Conservation (phyloP, 2,888 invertebrate genomes). For the Hypselothyrea guttata region DNA sequence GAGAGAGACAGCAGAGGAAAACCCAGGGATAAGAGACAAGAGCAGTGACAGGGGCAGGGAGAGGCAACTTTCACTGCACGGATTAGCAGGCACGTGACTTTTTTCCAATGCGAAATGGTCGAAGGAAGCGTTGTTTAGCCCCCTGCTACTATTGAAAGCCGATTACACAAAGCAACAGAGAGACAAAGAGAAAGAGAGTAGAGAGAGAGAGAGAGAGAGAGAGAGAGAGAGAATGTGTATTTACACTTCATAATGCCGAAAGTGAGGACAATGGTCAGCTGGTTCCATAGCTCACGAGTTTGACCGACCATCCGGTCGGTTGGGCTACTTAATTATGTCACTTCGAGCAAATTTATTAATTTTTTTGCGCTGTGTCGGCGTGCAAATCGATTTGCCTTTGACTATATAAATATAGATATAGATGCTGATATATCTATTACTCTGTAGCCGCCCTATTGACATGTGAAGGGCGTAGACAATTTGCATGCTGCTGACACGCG, state of each 20-base stretch:
- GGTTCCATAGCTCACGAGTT: slow-evolving; percentile 1
- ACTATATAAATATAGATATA: slow-evolving; percentile 37
- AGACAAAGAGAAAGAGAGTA: too few species aligned
- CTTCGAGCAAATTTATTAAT: slow-evolving; percentile 62
- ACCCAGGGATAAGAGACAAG: not conserved
- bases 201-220: too few species aligned
- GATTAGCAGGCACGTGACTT: slow-evolving; percentile 73
- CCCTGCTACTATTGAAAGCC: slow-evolving; percentile 53
- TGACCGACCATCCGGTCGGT: slow-evolving; percentile 19
- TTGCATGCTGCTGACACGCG: slow-evolving; percentile 69
- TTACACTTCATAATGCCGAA: slow-evolving; percentile 69
- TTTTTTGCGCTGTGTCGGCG: slow-evolving; percentile 28
- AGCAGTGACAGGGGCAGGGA: slow-evolving; percentile 20
- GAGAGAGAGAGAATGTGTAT: slow-evolving; percentile 41
- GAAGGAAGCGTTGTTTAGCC: slow-evolving; percentile 46
- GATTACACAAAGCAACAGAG: too few species aligned
- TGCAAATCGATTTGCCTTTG: slow-evolving; percentile 71
- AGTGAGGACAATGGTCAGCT: slow-evolving; percentile 32
- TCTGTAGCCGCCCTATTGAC: slow-evolving; percentile 31
- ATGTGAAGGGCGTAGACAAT: slow-evolving; percentile 64
- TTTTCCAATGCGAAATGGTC: slow-evolving; percentile 47
- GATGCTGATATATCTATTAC: slow-evolving; percentile 42
- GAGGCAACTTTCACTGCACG: slow-evolving; percentile 59
- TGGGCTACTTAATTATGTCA: slow-evolving; percentile 66
- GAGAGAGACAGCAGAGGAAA: not conserved